Evolutionary conservation across 2,797 vertebrate species (phyloP).

Genomic region (Brachyrhaphis roseni): DNA sequence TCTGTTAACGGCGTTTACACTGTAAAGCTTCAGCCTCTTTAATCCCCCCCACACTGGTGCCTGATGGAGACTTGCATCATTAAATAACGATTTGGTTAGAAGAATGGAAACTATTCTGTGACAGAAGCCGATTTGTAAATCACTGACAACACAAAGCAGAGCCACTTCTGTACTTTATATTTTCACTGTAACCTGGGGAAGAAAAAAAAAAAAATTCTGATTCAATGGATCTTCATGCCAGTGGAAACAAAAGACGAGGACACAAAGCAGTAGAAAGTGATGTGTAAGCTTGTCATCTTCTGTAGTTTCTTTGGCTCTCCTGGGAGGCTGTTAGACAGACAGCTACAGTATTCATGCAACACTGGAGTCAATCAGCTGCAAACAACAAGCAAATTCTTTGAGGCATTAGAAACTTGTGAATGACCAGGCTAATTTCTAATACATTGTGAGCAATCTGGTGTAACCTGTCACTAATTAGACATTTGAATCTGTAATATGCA

Average conservation of each 20-base stretch:
- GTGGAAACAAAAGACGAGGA: constrained; percentile 67
- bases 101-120: constrained; percentile 2
- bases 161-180: constrained; percentile 27
- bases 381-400: constrained; percentile 60
- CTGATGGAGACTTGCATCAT: constrained; percentile 17
- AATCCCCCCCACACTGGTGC: not conserved
- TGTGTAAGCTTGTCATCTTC: constrained; percentile 67
- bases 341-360: constrained; percentile 50
- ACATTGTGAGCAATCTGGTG: constrained; percentile 22
- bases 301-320: constrained; percentile 58
- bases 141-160: constrained; percentile 26
- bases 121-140: constrained; percentile 27
- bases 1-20: constrained; percentile 32
- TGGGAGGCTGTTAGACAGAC: constrained; percentile 72
- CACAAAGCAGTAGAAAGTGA: constrained; percentile 61
- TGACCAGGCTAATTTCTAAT: constrained; percentile 14
- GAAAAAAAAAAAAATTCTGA: constrained; percentile 43
- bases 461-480: constrained; percentile 7
- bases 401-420: constrained; percentile 5
- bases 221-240: constrained; percentile 55
- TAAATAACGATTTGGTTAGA: constrained; percentile 12
- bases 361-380: constrained; percentile 57
- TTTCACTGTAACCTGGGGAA: constrained; percentile 41
- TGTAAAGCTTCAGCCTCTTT: constrained; percentile 18
- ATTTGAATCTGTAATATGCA: not conserved